Evolutionary conservation across 64 coral and sea anemone species (phyloP).

Genomic region (Platygyra sinensis): DNA sequence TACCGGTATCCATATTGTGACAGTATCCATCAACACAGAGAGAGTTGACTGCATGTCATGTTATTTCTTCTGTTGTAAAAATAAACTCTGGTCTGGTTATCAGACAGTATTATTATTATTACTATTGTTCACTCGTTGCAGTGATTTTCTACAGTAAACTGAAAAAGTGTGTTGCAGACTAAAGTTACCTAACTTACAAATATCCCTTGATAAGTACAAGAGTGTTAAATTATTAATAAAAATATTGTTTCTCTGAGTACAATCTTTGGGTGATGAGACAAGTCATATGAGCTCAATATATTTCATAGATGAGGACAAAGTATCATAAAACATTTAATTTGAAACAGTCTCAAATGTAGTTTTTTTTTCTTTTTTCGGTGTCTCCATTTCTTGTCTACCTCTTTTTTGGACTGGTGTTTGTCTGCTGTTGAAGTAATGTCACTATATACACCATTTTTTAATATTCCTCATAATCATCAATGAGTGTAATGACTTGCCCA

Average conservation of each 20-base stretch:
- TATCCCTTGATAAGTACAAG: neutral
- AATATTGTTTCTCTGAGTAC: neutral
- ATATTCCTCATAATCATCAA: neutral
- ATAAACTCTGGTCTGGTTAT: neutral
- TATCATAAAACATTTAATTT: neutral
- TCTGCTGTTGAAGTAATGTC: too few relatives aligned
- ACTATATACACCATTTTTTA: neutral
- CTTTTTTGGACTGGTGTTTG: too few relatives aligned
- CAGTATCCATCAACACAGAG: too few relatives aligned
- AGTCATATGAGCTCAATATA: neutral
- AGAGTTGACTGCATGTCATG: neutral
- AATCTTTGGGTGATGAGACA: neutral
- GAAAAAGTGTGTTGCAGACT: neutral
- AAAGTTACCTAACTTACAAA: neutral
- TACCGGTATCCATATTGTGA: too few relatives aligned
- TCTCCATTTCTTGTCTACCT: too few relatives aligned
- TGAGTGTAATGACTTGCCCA: neutral
- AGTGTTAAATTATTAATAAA: neutral
- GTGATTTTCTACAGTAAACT: neutral
- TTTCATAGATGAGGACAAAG: neutral
- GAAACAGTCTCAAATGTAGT: neutral
- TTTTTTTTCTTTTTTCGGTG: too few relatives aligned
- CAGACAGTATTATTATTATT: neutral
- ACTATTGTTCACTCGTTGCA: neutral
- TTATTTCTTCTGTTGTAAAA: neutral